Evolutionary conservation across 2,888 invertebrate species (phyloP), one percentile per base, ranked within the genome.

Genomic region (Alcis repandata): DNA sequence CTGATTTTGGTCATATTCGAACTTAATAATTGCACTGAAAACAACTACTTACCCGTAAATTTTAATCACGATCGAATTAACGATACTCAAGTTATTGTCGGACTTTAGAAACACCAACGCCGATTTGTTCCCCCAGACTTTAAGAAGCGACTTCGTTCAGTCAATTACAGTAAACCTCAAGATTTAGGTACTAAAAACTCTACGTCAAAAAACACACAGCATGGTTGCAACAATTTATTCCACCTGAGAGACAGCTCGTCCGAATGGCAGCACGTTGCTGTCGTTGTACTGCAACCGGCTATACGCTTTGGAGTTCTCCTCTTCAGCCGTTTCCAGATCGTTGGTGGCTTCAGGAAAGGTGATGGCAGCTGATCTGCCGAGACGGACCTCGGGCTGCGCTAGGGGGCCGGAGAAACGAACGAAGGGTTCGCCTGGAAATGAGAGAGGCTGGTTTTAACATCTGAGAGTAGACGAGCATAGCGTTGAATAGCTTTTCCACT

Each of bases 341-440:
- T 86, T 86, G 2, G 64, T 57, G 0, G 79, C 64, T 27, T 91
- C 90, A 0, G 88, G 85, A 70, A 85, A 83, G 1, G 69, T 68
- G 4, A 91, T 75, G 0, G 85, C 68, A 0, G 91, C 89, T 7
- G 92, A 91, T 60, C 92, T 77, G 15, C 90, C 84, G 66, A 82
- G 76, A 0, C 92, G 79, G 0, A 84, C 78, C 67, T 91, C 91
- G 0, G 86, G 83, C 22, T 84, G 82, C 61, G 76, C 72, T 0
- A 94, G 69, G 0, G 89, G 92, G 0, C 90, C 89, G 0, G 89
- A 84, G 2, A 93, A 74, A 0, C 93, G 83, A 17, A 86, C 84
- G 80, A 93, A 93, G 0, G 92, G 87, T 62, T 92, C 89, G 0
- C 91, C 93, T 93, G 83, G 79, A 83, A 58, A 8, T n/a, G 32